A percentile compares a stretch with the other conserved stretches of the same genome.
Evolutionary conservation across 1,140 invertebrate genomes (phyloP).

Genomic region (Apis laboriosa): DNA sequence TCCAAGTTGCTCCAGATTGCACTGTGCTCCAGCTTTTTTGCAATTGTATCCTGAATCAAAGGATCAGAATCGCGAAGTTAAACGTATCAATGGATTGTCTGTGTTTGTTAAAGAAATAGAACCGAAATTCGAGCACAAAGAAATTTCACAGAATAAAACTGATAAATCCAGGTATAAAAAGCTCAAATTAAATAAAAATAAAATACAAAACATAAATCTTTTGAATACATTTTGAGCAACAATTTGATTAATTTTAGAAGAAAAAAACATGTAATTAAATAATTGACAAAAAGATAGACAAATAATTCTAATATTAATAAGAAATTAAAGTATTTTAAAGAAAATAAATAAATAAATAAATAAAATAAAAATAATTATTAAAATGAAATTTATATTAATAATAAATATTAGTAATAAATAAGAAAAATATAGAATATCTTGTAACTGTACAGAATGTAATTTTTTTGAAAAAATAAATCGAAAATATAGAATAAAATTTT

Average conservation of each 20-base stretch:
- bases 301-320: too few relatives aligned
- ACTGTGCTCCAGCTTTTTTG: slow-evolving; percentile 25
- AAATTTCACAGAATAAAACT: background rate
- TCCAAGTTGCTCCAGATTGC: slow-evolving; percentile 24
- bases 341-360: background rate
- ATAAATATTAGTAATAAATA: background rate
- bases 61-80: slow-evolving; percentile 29
- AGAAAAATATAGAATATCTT: too few relatives aligned
- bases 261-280: too few relatives aligned
- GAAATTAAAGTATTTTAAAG: background rate
- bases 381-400: background rate
- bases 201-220: background rate
- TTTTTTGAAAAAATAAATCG: too few relatives aligned
- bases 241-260: too few relatives aligned
- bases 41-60: slow-evolving; percentile 7
- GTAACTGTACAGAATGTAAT: too few relatives aligned
- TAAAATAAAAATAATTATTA: background rate
- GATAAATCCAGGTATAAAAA: slow-evolving; percentile 26
- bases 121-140: background rate
- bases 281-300: too few relatives aligned
- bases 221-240: too few relatives aligned
- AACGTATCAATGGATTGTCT: slow-evolving; percentile 47
- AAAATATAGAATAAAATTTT: too few relatives aligned
- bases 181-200: background rate
- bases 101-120: slow-evolving; percentile 38